Percentiles rank a stretch among this genome's conserved stretches.
Evolutionary conservation across 2,888 invertebrate species (phyloP).

Genomic region (Mactromeris polynyma): DNA sequence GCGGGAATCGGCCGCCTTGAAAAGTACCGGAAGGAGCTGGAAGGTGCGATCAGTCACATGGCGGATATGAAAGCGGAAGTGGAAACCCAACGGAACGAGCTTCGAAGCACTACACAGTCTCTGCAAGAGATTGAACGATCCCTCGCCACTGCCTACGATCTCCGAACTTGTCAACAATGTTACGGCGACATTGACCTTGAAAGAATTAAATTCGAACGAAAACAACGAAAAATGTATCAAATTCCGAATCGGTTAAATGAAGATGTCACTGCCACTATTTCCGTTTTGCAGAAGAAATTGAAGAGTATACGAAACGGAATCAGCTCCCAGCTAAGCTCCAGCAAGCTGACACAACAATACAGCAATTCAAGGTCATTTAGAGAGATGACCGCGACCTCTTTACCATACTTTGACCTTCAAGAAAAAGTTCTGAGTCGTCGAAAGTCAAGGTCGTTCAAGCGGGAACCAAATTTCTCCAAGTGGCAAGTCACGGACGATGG

Average conservation of each 20-base stretch:
- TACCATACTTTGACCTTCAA: slow-evolving; percentile 43
- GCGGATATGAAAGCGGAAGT: slow-evolving; percentile 44
- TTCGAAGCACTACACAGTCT: slow-evolving; percentile 32
- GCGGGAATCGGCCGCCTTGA: slow-evolving; percentile 33
- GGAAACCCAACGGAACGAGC: slow-evolving; percentile 31
- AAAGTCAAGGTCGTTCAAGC: slow-evolving; percentile 28
- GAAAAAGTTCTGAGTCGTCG: slow-evolving; percentile 24
- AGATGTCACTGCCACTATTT: slow-evolving; percentile 30
- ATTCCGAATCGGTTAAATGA: slow-evolving; percentile 40
- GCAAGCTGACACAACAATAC: slow-evolving; percentile 16
- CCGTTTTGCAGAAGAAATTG: slow-evolving; percentile 30
- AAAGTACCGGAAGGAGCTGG: slow-evolving; percentile 44
- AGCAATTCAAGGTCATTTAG: slow-evolving; percentile 30
- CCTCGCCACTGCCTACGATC: slow-evolving; percentile 42
- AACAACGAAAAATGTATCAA: slow-evolving; percentile 36
- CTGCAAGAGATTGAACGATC: slow-evolving; percentile 41
- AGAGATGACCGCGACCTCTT: slow-evolving; percentile 30
- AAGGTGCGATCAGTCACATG: slow-evolving; percentile 29
- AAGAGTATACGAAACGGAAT: slow-evolving; percentile 44
- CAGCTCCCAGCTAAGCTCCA: slow-evolving; percentile 39
- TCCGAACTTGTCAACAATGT: slow-evolving; percentile 43
- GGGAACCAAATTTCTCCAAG: slow-evolving; percentile 1
- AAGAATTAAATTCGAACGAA: slow-evolving; percentile 38
- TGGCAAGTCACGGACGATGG: slow-evolving; percentile 21
- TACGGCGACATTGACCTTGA: slow-evolving; percentile 43